Evolutionary conservation across 2,113 vertebrate genomes (phyloP).

Genomic region (Arvicanthis niloticus): DNA sequence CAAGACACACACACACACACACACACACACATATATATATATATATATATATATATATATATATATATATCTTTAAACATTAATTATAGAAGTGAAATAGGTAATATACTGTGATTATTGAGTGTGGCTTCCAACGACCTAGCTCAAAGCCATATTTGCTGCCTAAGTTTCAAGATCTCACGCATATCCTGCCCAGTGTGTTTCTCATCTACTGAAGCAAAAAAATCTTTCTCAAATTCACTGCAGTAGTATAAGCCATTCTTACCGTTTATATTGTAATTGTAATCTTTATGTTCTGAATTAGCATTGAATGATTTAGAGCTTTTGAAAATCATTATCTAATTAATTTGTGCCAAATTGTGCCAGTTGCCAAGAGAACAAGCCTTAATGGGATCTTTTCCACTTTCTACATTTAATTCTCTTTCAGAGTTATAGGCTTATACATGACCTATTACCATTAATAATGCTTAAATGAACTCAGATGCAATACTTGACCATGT

Average conservation of each 20-base stretch:
- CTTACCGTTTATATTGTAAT: constrained; percentile 13
- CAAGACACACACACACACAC: no score
- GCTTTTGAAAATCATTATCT: constrained; percentile 41
- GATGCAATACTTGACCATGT: constrained; percentile 12
- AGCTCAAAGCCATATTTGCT: background rate
- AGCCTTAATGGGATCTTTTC: constrained; percentile 33
- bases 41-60: no score
- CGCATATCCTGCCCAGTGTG: background rate
- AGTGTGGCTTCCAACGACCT: background rate
- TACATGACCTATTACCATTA: constrained; percentile 31
- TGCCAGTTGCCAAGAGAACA: constrained; percentile 47
- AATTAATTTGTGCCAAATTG: constrained; percentile 48
- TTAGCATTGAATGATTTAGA: constrained; percentile 13
- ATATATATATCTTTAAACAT: background rate
- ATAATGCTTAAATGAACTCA: constrained; percentile 39
- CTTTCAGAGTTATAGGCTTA: constrained; percentile 45
- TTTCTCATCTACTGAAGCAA: background rate
- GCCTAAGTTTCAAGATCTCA: background rate
- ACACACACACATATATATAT: no score
- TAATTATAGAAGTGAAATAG: background rate
- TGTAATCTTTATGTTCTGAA: constrained; percentile 41
- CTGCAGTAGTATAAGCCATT: background rate
- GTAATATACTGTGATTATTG: background rate
- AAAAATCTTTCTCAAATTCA: constrained; percentile 1
- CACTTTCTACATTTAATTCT: constrained; percentile 48